Conservation (phyloP, 2,797 vertebrate genomes). For the Anabacerthia variegaticeps region DNA sequence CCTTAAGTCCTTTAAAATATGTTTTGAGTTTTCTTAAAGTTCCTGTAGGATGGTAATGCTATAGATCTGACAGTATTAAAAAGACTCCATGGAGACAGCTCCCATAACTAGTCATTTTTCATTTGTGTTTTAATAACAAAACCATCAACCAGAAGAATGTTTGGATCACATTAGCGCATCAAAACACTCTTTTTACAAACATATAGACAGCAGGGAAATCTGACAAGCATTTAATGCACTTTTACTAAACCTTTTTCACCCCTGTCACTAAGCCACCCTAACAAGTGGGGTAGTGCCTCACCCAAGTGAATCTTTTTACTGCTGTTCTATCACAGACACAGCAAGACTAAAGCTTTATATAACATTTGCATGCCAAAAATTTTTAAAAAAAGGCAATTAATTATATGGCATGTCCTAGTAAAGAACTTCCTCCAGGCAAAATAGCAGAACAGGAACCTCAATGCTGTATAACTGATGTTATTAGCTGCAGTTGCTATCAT, state of each 20-base stretch:
- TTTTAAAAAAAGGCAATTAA: background rate
- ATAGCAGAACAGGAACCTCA: background rate
- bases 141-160: background rate
- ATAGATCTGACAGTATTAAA: background rate
- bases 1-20: background rate
- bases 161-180: background rate
- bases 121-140: background rate
- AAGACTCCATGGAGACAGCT: background rate
- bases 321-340: background rate
- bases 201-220: background rate
- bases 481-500: constrained; percentile 3
- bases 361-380: background rate
- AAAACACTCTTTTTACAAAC: background rate
- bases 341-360: background rate
- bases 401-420: background rate
- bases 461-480: background rate
- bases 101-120: background rate
- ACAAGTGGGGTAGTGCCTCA: background rate
- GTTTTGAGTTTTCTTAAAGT: background rate
- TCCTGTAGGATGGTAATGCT: background rate
- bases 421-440: background rate
- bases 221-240: background rate
- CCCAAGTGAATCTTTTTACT: background rate
- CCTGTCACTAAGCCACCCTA: background rate
- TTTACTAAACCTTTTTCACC: background rate